These are phyloP conservation scores for Lasiommata megera DNA, from an alignment of 2,888 invertebrate genomes.

Conservation along the genomic window DNA sequence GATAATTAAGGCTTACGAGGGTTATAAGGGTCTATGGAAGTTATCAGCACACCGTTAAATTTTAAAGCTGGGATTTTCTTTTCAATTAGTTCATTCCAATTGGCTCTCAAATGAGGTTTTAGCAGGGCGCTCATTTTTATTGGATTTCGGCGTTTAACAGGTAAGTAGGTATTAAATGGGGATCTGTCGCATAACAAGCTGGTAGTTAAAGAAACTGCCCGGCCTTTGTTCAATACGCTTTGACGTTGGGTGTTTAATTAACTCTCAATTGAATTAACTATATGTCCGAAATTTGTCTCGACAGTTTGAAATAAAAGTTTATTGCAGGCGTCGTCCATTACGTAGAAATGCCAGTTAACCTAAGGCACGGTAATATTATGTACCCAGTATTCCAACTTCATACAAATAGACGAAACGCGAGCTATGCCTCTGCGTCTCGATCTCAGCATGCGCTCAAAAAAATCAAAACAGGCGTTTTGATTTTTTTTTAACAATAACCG, in stretches of 20 bases:
- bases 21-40: conserved; percentile 41
- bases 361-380: too few species aligned
- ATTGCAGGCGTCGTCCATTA: not conserved
- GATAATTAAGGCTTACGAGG: conserved; percentile 74
- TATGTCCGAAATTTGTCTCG: not conserved
- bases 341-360: not conserved
- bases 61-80: conserved; percentile 60
- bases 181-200: conserved; percentile 19
- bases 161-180: conserved; percentile 31
- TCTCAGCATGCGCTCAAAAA: too few species aligned
- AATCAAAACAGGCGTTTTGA: too few species aligned
- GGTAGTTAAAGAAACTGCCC: conserved; percentile 5
- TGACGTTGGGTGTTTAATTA: not conserved
- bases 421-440: too few species aligned
- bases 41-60: conserved; percentile 67
- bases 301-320: not conserved
- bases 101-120: conserved; percentile 45
- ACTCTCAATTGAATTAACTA: not conserved
- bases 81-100: conserved; percentile 54
- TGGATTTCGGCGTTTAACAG: conserved; percentile 35
- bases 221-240: conserved; percentile 7
- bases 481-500: too few species aligned
- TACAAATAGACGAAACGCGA: too few species aligned
- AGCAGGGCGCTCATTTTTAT: conserved; percentile 41
- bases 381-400: too few species aligned